Conservation (phyloP, 2,797 vertebrate genomes). For the Urophycis tenuis region DNA sequence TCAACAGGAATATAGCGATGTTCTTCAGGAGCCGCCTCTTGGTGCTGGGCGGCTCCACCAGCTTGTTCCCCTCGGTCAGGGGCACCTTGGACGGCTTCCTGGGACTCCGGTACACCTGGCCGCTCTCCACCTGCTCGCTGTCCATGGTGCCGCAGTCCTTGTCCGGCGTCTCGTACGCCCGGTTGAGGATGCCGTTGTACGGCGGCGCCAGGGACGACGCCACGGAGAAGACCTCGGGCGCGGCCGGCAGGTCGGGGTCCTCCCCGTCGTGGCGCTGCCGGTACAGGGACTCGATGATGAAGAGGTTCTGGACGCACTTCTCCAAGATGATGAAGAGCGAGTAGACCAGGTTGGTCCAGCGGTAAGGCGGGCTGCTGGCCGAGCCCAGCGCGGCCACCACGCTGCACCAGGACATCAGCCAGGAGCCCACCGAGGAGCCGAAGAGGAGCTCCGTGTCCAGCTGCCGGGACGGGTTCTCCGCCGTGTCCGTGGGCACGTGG, state of each 20-base stretch:
- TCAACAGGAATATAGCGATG: slow-evolving; percentile 83
- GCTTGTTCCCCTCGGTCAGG: slow-evolving; percentile 35
- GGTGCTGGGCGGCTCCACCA: slow-evolving; percentile 35
- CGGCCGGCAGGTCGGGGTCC: slow-evolving; percentile 50
- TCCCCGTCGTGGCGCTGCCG: slow-evolving; percentile 63
- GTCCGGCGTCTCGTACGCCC: slow-evolving; percentile 50
- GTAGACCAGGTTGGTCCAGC: slow-evolving; percentile 86
- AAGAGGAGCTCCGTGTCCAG: slow-evolving; percentile 86
- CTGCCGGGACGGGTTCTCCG: slow-evolving; percentile 83
- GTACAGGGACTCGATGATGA: slow-evolving; percentile 89
- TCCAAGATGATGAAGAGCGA: slow-evolving; percentile 84
- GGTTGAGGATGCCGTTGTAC: slow-evolving; percentile 70
- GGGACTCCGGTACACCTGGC: slow-evolving; percentile 47
- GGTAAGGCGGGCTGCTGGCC: slow-evolving; percentile 65
- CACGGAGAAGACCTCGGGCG: slow-evolving; percentile 76
- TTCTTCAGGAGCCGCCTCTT: slow-evolving; percentile 86
- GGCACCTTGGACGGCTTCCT: slow-evolving; percentile 51
- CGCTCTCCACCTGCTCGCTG: slow-evolving; percentile 46
- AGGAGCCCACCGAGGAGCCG: slow-evolving; percentile 85
- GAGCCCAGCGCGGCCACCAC: slow-evolving; percentile 77
- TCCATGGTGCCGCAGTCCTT: slow-evolving; percentile 49
- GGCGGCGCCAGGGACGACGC: slow-evolving; percentile 64
- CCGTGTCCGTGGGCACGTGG: slow-evolving; percentile 72
- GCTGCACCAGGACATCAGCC: slow-evolving; percentile 94
- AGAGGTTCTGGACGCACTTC: slow-evolving; percentile 93